A percentile compares a stretch with the other conserved stretches of the same genome.
Evolutionary conservation across 2,113 vertebrate genomes (phyloP).

Genomic region (Nycticryphes semicollaris): DNA sequence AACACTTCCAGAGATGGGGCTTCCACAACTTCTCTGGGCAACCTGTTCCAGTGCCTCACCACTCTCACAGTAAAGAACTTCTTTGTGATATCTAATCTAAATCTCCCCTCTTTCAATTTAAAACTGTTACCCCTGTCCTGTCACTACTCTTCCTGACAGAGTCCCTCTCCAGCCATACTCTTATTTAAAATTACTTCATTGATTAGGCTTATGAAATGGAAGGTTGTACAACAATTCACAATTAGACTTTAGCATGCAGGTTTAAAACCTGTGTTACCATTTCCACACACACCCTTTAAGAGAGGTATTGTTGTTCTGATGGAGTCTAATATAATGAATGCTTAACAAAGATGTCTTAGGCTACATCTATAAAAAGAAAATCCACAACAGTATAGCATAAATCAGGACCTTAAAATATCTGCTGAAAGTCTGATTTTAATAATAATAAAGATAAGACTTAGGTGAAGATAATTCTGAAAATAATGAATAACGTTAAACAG

Average conservation of each 20-base stretch:
- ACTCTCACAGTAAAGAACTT: no score
- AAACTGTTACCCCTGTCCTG: no score
- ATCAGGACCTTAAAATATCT: not conserved
- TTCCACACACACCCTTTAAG: not conserved
- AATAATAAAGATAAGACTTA: not conserved
- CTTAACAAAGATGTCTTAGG: not conserved
- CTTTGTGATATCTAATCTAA: no score
- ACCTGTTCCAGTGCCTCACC: no score
- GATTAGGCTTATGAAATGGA: not conserved
- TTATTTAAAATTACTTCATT: slow-evolving; percentile 6
- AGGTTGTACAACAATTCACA: not conserved
- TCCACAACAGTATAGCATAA: not conserved
- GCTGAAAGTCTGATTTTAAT: not conserved
- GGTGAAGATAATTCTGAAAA: not conserved
- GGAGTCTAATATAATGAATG: rapidly evolving
- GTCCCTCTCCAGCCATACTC: no score
- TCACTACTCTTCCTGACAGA: no score
- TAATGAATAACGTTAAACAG: not conserved
- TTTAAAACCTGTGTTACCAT: not conserved
- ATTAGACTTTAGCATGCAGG: not conserved
- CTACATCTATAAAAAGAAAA: not conserved
- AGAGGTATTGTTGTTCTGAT: not conserved
- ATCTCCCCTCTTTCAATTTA: no score
- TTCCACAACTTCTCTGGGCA: no score
- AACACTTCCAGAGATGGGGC: no score